Evolutionary conservation across 2,888 invertebrate species (phyloP).

Genomic region (Sicus ferrugineus): DNA sequence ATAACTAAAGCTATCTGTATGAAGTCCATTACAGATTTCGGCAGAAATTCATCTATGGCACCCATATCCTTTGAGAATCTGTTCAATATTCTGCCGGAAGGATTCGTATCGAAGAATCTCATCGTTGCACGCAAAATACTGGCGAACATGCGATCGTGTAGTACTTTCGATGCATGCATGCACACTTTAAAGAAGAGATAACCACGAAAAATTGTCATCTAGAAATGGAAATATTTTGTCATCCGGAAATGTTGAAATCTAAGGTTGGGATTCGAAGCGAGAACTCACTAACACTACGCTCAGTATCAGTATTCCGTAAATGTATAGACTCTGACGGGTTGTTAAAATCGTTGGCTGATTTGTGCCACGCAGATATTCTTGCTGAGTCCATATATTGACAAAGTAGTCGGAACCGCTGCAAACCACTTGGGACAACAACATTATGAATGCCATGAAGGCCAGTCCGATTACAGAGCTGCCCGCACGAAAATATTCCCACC

Average conservation of each 20-base stretch:
- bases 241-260: not conserved
- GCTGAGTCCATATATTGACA: constrained; percentile 69
- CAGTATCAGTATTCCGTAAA: constrained; percentile 61
- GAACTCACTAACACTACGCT: constrained; percentile 57
- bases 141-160: constrained; percentile 87
- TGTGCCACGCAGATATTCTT: constrained; percentile 57
- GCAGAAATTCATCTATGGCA: constrained; percentile 69
- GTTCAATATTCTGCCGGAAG: constrained; percentile 78
- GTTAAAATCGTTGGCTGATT: constrained; percentile 55
- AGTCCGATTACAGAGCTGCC: constrained; percentile 67
- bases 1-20: constrained; percentile 69
- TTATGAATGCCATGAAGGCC: constrained; percentile 64
- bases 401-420: constrained; percentile 72
- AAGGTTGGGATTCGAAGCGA: not conserved
- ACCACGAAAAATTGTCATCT: constrained; percentile 69
- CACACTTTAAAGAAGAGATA: constrained; percentile 78
- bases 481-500: constrained; percentile 65
- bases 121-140: constrained; percentile 79
- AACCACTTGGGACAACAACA: constrained; percentile 68
- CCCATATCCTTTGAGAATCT: constrained; percentile 80
- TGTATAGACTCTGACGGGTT: constrained; percentile 60
- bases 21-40: constrained; percentile 67
- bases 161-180: constrained; percentile 76
- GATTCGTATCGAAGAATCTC: constrained; percentile 87
- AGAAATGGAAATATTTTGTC: not conserved